phyloP scores from a whole-genome alignment of 1,140 invertebrate genomes.

The Heliconius melpomene region DNA sequence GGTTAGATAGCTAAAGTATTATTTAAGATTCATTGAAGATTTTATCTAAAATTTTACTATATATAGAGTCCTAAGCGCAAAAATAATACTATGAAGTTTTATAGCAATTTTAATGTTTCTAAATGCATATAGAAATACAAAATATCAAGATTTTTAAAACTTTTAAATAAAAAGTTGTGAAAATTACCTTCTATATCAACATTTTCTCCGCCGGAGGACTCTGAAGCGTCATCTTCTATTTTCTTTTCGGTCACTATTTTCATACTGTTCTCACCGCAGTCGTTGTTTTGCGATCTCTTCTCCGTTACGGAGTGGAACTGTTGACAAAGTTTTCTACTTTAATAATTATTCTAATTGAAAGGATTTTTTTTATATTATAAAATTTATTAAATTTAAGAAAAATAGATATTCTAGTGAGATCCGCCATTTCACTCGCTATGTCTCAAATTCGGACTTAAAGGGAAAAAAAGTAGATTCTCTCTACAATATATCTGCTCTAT shows the following conservation, averaged over 20 bases:
- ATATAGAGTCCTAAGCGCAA: no score
- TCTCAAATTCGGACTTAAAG: no score
- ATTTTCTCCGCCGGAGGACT: conserved; percentile 68
- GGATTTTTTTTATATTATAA: no score
- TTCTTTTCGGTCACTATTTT: conserved; percentile 75
- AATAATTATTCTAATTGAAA: no score
- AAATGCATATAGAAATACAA: not conserved
- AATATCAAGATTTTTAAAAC: not conserved
- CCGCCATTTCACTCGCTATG: no score
- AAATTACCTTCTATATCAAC: conserved; percentile 75
- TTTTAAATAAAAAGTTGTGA: not conserved
- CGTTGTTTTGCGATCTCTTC: conserved; percentile 66
- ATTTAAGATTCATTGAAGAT: no score
- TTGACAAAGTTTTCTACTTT: conserved; percentile 28
- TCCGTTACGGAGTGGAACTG: conserved; percentile 76
- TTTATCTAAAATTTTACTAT: no score
- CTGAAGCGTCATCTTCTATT: conserved; percentile 73
- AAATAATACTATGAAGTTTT: not conserved
- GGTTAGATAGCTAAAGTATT: no score
- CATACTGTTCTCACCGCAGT: conserved; percentile 70
- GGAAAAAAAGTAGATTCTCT: not conserved
- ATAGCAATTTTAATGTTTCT: not conserved
- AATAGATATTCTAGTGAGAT: no score
- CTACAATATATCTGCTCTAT: no score
- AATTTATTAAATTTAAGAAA: no score